Conservation (phyloP, 1,140 invertebrate genomes). For the Arctopsyche grandis region DNA sequence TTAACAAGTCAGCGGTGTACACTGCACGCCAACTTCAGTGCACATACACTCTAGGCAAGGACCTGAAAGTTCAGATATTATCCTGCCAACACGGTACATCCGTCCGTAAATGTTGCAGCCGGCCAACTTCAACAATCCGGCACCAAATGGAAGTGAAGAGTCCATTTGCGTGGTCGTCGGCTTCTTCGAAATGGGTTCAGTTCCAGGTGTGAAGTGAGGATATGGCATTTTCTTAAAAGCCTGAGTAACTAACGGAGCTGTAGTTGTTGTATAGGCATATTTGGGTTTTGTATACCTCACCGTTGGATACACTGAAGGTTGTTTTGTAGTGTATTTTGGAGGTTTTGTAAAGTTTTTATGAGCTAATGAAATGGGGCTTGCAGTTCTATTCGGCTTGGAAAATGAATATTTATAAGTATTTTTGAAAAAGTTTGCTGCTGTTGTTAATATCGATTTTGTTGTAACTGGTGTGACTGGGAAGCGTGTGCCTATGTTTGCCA, state of each 20-base stretch:
- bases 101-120: slow-evolving; percentile 93
- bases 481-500: slow-evolving; percentile 35
- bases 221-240: slow-evolving; percentile 40
- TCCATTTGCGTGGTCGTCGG: slow-evolving; percentile 53
- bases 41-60: slow-evolving; percentile 87
- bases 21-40: slow-evolving; percentile 88
- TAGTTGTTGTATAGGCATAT: slow-evolving; percentile 40
- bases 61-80: slow-evolving; percentile 85
- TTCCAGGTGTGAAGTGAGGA: slow-evolving; percentile 53
- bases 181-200: slow-evolving; percentile 45
- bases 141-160: slow-evolving; percentile 55
- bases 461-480: slow-evolving; percentile 15
- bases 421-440: slow-evolving; percentile 31
- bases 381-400: slow-evolving; percentile 44
- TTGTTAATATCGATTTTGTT: slow-evolving; percentile 52
- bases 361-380: slow-evolving; percentile 25
- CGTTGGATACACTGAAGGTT: slow-evolving; percentile 45
- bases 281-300: slow-evolving; percentile 45
- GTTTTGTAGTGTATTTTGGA: slow-evolving; percentile 33
- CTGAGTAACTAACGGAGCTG: slow-evolving; percentile 31
- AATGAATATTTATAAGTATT: slow-evolving; percentile 50
- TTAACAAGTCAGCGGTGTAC: slow-evolving; percentile 77
- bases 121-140: slow-evolving; percentile 78
- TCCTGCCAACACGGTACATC: slow-evolving; percentile 86
- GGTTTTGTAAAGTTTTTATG: slow-evolving; percentile 51